These are phyloP conservation scores for Electrona antarctica DNA, from an alignment of 2,113 vertebrate species.

Conservation along the genomic window DNA sequence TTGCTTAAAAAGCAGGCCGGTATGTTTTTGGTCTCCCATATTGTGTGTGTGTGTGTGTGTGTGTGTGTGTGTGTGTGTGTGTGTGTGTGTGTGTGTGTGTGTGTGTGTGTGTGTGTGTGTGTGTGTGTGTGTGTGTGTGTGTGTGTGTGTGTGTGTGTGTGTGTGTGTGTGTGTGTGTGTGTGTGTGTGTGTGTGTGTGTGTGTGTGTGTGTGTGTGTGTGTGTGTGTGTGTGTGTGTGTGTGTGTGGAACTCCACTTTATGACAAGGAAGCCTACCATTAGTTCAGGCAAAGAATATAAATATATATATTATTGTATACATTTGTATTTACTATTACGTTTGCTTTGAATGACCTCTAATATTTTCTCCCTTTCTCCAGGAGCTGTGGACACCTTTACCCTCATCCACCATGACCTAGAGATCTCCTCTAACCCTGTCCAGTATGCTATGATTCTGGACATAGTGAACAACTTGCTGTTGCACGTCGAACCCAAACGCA, in stretches of 20 bases:
- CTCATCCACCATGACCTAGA: slow-evolving; percentile 97
- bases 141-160: too few relatives aligned
- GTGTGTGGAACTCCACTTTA: background rate
- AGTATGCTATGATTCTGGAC: slow-evolving; percentile 98
- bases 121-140: too few relatives aligned
- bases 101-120: too few relatives aligned
- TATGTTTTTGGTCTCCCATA: slow-evolving; percentile 55
- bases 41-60: too few relatives aligned
- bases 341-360: background rate
- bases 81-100: too few relatives aligned
- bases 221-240: too few relatives aligned
- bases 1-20: slow-evolving; percentile 97
- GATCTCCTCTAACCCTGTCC: slow-evolving; percentile 96
- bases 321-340: background rate
- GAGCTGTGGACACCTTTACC: slow-evolving; percentile 96
- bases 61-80: too few relatives aligned
- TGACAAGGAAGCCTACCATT: background rate
- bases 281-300: too few relatives aligned
- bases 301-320: too few relatives aligned
- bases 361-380: slow-evolving; percentile 63
- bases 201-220: too few relatives aligned
- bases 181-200: too few relatives aligned
- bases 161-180: too few relatives aligned
- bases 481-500: slow-evolving; percentile 95
- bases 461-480: slow-evolving; percentile 97